Evolutionary conservation across 2,797 vertebrate genomes (phyloP).

Genomic region (Hipposideros larvatus): DNA sequence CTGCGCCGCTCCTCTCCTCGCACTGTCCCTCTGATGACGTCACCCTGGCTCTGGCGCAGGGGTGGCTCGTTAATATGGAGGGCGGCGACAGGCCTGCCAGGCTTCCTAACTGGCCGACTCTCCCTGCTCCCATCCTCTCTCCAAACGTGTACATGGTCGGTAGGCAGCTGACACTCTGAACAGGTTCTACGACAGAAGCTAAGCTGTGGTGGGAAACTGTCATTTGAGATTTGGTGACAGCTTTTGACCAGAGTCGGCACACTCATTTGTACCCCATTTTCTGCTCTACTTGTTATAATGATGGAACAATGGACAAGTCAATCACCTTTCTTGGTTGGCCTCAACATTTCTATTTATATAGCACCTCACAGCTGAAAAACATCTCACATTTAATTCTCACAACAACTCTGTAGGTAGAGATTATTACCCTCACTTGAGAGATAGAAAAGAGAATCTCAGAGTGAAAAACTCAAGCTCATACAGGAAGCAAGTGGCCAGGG

Average conservation of each 20-base stretch:
- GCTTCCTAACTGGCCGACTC: background rate
- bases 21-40: constrained; percentile 68
- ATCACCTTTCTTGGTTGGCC: background rate
- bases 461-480: background rate
- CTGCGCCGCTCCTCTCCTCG: constrained; percentile 16
- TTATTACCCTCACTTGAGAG: background rate
- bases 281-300: background rate
- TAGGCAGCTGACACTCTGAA: background rate
- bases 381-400: background rate
- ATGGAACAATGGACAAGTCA: background rate
- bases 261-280: background rate
- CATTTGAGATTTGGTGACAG: background rate
- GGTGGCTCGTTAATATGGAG: background rate
- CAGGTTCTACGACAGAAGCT: background rate
- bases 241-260: constrained; percentile 14
- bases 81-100: background rate
- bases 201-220: background rate
- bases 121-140: background rate
- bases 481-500: background rate
- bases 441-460: background rate
- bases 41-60: constrained; percentile 59
- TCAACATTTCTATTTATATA: background rate
- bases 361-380: background rate
- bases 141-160: accelerated
- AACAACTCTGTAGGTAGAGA: background rate